phyloP scores from a whole-genome alignment of 1,140 invertebrate species.

The Planococcus citri region DNA sequence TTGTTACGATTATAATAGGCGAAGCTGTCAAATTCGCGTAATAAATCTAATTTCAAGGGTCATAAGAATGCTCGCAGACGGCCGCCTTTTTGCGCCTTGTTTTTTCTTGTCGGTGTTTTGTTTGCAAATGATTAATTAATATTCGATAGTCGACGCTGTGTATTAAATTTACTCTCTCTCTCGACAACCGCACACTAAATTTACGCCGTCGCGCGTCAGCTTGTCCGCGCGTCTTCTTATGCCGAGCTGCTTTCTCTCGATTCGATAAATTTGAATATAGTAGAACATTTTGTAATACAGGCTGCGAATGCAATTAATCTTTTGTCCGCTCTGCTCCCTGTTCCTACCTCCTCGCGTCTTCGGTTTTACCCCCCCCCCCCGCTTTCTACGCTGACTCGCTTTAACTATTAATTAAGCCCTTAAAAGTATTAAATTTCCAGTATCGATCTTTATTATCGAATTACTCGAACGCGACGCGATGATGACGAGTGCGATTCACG shows the following conservation, averaged over 20 bases:
- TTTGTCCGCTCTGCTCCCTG: no score
- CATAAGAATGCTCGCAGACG: background rate
- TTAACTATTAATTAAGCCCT: background rate
- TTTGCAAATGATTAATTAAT: background rate
- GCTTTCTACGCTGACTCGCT: background rate
- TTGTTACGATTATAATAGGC: background rate
- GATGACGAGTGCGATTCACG: background rate
- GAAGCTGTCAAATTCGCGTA: background rate
- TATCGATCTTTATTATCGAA: conserved; percentile 8
- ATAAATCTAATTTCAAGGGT: conserved; percentile 7
- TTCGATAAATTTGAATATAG: background rate
- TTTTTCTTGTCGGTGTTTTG: no score
- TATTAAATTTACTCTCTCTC: background rate
- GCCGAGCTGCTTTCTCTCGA: no score
- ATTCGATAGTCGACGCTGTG: background rate
- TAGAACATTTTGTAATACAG: background rate
- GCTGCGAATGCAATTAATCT: background rate
- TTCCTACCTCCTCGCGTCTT: no score
- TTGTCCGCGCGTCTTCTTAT: no score
- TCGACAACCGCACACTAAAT: background rate
- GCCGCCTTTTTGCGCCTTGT: background rate
- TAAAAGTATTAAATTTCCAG: background rate
- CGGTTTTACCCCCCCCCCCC: background rate
- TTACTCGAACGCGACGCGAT: background rate
- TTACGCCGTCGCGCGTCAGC: background rate